Base-by-base conservation (phyloP, 2,113 vertebrate species). In the Muscicapa adusta region DNA sequence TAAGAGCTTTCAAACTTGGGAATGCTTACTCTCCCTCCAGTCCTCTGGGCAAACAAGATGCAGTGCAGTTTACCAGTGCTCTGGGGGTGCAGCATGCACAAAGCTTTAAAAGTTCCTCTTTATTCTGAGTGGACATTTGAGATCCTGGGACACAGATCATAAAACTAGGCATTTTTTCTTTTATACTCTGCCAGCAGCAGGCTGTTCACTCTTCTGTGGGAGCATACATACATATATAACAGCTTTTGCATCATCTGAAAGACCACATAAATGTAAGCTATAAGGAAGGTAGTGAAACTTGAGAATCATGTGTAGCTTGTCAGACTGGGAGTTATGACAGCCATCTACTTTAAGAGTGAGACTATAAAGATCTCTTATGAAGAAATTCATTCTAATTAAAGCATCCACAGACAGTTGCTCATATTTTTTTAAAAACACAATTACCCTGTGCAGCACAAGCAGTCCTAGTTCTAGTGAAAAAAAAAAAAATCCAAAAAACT, bases 101-200 rank as follows among this genome's bases (percentile, higher is more conserved):
- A 95, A 95, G 61, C 74, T 74, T 90, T 93, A 85, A 76, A 91
- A 88, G 91, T 95, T 93, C 94, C 89, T 96, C 87, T 90, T 96
- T 96, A 93, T 95, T 90, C 85, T 56, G 67, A 89, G 29, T 22
- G 28, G 67, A 60, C 28, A 79, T 88, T 62, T 56, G 54, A 90
- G 74, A 94, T 85, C 56, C 75, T 91, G 88, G 85, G 89, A 95
- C 61, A 51, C 2, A 6, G 57, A 77, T 91, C 78, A 85, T 88
- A 95, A 91, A 93, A 67, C 33, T 15, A 88, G 48, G 54, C 5
- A 29, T 91, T 92, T 96, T 81, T 79, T 82, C 81, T 94, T 92
- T 95, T 25, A 82, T 85, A 75, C 29, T 83, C 76, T 54, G 74
- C 89, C 88, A 95, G 31, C 18, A 93, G 22, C 54, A 78, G 28